Conservation (phyloP, 2,113 vertebrate genomes). For the Rousettus leschenaultii region DNA sequence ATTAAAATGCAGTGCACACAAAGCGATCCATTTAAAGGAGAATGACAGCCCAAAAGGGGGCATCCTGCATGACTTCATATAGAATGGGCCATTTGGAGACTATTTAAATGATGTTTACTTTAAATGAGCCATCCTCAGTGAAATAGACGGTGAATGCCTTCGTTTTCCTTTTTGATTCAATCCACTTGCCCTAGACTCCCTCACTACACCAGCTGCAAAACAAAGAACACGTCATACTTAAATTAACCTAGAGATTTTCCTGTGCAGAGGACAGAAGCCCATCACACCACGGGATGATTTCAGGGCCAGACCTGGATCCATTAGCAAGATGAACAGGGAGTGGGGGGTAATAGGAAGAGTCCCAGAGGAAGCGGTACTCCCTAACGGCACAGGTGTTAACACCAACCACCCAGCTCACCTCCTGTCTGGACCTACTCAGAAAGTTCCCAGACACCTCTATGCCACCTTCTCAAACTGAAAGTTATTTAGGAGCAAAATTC, state of each 20-base stretch:
- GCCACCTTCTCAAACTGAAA: not conserved
- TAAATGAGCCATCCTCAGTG: constrained; percentile 62
- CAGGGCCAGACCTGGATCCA: constrained; percentile 7
- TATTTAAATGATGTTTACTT: constrained; percentile 73
- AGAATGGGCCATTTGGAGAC: constrained; percentile 71
- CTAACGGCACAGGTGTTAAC: not conserved
- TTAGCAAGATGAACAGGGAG: not conserved
- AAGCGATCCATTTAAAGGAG: constrained; percentile 60
- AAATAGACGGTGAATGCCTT: constrained; percentile 62
- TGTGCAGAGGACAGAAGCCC: not conserved
- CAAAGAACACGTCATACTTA: constrained; percentile 57
- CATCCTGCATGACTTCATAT: constrained; percentile 67
- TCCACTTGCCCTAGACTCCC: constrained; percentile 47
- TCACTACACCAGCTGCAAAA: constrained; percentile 74
- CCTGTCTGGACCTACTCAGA: not conserved
- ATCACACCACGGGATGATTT: not conserved
- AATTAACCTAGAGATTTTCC: not conserved
- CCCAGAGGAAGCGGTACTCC: not conserved
- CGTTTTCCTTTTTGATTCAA: constrained; percentile 63
- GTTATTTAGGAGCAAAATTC: not conserved
- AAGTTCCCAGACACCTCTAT: not conserved
- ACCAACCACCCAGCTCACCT: not conserved
- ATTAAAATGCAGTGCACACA: constrained; percentile 56
- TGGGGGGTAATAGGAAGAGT: accelerated
- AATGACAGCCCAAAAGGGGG: constrained; percentile 63